phyloP scores from a whole-genome alignment of 2,113 vertebrate genomes.

The Apaloderma vittatum region DNA sequence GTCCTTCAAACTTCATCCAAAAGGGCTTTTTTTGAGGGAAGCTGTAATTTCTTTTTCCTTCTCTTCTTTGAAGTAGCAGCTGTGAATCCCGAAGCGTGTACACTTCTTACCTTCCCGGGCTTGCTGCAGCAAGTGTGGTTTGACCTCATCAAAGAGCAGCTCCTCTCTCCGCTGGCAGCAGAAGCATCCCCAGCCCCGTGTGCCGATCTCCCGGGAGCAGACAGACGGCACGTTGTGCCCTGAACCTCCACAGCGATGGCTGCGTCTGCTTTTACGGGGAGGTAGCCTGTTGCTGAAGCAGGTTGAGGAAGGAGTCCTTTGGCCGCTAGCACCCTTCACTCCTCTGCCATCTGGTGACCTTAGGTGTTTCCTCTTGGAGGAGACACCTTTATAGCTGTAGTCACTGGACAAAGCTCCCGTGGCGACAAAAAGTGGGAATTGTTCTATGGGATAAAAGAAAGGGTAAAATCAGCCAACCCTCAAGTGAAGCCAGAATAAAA shows the following conservation, averaged over 20 bases:
- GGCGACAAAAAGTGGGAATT: neutral
- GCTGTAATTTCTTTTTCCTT: neutral
- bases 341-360: neutral
- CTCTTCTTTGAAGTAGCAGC: neutral
- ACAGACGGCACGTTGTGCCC: rapidly evolving
- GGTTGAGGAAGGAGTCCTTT: neutral
- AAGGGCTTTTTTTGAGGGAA: neutral
- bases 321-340: neutral
- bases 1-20: neutral
- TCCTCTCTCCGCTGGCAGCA: neutral
- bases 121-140: neutral
- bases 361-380: neutral
- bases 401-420: neutral
- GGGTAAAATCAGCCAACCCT: neutral
- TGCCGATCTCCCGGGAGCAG: neutral
- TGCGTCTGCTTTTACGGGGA: neutral
- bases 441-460: neutral
- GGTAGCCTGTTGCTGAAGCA: neutral
- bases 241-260: neutral
- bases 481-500: neutral
- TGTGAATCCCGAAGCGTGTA: neutral
- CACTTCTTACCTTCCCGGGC: neutral
- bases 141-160: neutral
- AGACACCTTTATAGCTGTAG: neutral
- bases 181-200: neutral